Evolutionary conservation across 1,140 invertebrate species (phyloP), one percentile per base, ranked within the genome.

Genomic region (Aphelenchoides fujianensis): DNA sequence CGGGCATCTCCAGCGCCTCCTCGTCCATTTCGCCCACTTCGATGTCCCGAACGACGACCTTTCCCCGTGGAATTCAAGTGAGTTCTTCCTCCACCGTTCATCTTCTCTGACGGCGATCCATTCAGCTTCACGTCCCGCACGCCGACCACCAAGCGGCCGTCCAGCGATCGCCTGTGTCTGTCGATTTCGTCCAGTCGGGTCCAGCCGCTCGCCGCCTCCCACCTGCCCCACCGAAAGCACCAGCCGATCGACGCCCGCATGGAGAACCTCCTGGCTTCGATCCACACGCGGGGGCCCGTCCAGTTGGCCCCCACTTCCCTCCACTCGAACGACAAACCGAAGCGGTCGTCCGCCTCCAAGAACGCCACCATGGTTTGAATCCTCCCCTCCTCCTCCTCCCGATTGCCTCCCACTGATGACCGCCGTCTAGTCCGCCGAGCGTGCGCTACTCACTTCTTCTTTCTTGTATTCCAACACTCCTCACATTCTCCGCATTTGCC

Each of bases 11-110:
- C 2, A 66, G 63, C 31, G 63, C 63, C 30, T 66, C 63, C 63
- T 66, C 36, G 7, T 59, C 55, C 19, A 66, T 0, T 66, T 66
- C 63, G 16, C 63, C 68, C 52, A 30, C 37, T 62, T 27, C 19
- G 30, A 64, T 64, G 9, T 68, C 31, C 35, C 31, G 64, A 2
- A 70, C 69, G 34, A 70, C 69, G n/a, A 70, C 69, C 16, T 70
- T 70, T 52, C 69, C n/a, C 69, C 16, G 69, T 70, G 5, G 69
- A 59, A 32, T 59, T 7, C 55, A 59, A 32, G 55, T 59, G 19
- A 19, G 19, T 19, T 7, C 7, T 59, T 48, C 23, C 23, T 48
- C 23, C 41, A 48, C 12, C 12, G 23, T 48, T 12, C 23, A 48
- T 12, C 41, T 48, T 48, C 41, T 12, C 23, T 7, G 34, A 59